phyloP scores from a whole-genome alignment of 2,797 vertebrate genomes.

The Scyliorhinus canicula region DNA sequence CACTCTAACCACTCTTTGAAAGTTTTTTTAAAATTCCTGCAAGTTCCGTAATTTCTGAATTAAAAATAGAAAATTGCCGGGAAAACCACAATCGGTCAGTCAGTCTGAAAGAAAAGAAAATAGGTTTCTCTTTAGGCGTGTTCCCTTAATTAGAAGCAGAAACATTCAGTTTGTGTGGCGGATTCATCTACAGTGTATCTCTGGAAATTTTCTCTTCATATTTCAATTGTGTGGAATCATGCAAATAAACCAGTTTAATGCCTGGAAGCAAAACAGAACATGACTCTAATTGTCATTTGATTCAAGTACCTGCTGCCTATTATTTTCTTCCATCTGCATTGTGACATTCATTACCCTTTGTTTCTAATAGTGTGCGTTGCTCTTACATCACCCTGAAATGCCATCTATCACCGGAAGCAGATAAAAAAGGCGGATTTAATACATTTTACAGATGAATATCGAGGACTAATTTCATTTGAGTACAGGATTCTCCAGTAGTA shows the following conservation, averaged over 20 bases:
- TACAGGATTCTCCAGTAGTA: not conserved
- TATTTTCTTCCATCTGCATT: not conserved
- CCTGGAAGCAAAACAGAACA: not conserved
- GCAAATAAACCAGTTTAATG: not conserved
- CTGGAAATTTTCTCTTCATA: not conserved
- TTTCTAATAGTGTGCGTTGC: not conserved
- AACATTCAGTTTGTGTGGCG: not conserved
- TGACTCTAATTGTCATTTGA: not conserved
- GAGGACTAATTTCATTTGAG: not conserved
- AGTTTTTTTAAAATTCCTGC: not conserved
- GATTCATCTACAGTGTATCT: not conserved
- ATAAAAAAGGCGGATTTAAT: not conserved
- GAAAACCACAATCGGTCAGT: not conserved
- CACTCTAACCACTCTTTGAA: not conserved
- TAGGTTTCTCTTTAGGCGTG: not conserved
- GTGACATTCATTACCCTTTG: not conserved
- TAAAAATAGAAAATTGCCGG: not conserved
- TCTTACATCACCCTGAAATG: not conserved
- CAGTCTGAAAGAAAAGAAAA: not conserved
- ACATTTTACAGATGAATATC: not conserved
- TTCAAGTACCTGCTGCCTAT: not conserved
- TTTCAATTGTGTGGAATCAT: not conserved
- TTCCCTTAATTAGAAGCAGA: not conserved
- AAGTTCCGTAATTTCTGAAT: not conserved
- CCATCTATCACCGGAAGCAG: not conserved